Evolutionary conservation across 2,113 vertebrate species (phyloP).

Genomic region (Ancistrus triradiatus): DNA sequence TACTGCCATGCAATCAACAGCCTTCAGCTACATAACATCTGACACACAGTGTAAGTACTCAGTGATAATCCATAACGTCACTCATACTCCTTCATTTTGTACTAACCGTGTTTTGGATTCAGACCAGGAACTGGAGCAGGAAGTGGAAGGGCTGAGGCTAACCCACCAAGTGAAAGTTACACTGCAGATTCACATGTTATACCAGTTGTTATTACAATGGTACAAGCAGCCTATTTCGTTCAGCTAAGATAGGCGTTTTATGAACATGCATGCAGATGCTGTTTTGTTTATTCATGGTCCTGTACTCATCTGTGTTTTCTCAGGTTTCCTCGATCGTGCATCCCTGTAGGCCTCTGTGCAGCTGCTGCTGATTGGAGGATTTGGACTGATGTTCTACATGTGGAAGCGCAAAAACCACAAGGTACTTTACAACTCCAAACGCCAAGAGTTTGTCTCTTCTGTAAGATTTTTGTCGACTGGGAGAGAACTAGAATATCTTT

Average conservation of each 20-base stretch:
- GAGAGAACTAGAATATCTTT: too few species aligned
- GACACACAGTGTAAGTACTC: background rate
- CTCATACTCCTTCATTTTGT: too few species aligned
- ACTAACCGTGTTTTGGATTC: background rate
- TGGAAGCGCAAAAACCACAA: background rate
- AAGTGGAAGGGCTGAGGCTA: too few species aligned
- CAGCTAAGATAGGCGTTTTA: background rate
- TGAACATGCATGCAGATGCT: background rate
- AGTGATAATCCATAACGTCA: background rate
- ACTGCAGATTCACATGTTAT: too few species aligned
- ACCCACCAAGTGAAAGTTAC: too few species aligned
- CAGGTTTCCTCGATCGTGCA: conserved; percentile 4
- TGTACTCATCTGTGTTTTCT: background rate
- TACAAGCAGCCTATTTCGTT: too few species aligned
- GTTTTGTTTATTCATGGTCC: background rate
- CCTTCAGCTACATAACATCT: background rate
- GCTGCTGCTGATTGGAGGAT: conserved; percentile 18
- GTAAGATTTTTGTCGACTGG: too few species aligned
- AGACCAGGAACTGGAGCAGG: too few species aligned
- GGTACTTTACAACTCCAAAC: background rate
- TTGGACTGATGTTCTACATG: conserved; percentile 11
- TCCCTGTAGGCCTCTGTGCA: background rate
- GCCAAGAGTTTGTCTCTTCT: background rate
- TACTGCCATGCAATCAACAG: background rate
- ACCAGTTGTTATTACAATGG: too few species aligned